Conservation (phyloP, 2,797 vertebrate genomes). For the Malurus leucopterus region DNA sequence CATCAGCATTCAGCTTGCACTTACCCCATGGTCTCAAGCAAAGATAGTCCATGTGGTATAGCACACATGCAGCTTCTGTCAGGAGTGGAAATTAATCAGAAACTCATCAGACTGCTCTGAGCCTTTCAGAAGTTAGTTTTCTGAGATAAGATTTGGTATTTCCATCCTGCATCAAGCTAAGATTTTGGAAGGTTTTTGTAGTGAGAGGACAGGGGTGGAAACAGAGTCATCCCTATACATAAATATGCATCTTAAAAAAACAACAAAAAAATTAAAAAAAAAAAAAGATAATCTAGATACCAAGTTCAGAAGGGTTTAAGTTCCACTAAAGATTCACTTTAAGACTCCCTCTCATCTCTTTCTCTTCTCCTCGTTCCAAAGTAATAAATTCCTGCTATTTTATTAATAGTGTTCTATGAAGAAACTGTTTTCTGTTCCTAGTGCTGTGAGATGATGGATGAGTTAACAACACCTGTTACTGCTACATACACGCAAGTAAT, state of each 20-base stretch:
- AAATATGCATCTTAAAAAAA: fast-evolving
- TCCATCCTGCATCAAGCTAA: not conserved
- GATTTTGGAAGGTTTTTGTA: not conserved
- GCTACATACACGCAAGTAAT: not conserved
- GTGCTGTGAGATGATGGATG: constrained; percentile 16
- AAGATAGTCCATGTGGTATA: not conserved
- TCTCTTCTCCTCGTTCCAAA: not conserved
- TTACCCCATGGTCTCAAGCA: not conserved
- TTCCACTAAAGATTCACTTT: not conserved
- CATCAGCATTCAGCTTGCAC: not conserved
- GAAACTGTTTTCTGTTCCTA: not conserved
- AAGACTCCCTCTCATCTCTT: not conserved
- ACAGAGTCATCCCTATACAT: not conserved
- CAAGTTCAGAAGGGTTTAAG: not conserved
- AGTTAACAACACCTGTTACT: constrained; percentile 65
- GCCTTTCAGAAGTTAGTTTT: not conserved
- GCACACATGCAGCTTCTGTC: not conserved
- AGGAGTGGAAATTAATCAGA: not conserved
- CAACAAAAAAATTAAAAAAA: not conserved
- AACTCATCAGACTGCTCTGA: not conserved
- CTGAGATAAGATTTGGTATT: not conserved
- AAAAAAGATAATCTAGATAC: not conserved
- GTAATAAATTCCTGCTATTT: not conserved
- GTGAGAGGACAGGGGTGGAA: not conserved
- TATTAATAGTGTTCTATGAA: not conserved